A percentile compares a stretch with the other conserved stretches of the same genome.
Conservation (phyloP, 2,797 vertebrate genomes). For the Microctenopoma stevenorrisi region DNA sequence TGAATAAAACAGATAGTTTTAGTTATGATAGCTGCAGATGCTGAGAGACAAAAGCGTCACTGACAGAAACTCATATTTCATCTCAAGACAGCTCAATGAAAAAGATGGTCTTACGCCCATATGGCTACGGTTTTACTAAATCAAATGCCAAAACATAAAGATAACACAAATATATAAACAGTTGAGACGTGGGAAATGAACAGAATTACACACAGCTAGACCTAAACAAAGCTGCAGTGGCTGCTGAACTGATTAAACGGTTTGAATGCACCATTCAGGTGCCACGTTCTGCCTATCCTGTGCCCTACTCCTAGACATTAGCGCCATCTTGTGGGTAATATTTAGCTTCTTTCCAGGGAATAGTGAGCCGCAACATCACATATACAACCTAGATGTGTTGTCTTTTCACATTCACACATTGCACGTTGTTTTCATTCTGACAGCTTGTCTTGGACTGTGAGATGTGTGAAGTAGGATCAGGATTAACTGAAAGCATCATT, state of each 20-base stretch:
- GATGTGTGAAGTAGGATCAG: background rate
- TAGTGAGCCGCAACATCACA: background rate
- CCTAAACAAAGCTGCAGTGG: constrained; percentile 25
- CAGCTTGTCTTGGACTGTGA: background rate
- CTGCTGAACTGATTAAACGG: constrained; percentile 40
- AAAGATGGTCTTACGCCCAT: background rate
- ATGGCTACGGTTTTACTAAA: background rate
- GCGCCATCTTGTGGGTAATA: constrained; percentile 71
- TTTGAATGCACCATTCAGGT: constrained; percentile 27
- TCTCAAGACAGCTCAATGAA: background rate
- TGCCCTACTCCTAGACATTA: constrained; percentile 34
- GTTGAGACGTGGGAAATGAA: background rate
- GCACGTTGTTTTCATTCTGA: constrained; percentile 6
- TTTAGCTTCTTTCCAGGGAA: background rate
- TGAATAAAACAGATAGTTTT: constrained; percentile 25
- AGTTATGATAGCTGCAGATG: background rate
- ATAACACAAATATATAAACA: background rate
- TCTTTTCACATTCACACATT: background rate
- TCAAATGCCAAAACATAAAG: background rate
- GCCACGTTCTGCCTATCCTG: background rate
- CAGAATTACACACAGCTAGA: constrained; percentile 12
- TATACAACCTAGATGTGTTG: background rate
- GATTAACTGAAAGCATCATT: constrained; percentile 10
- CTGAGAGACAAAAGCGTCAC: constrained; percentile 8
- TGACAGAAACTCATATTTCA: constrained; percentile 1